Percentiles rank a stretch among this genome's conserved stretches.
phyloP scores from a whole-genome alignment of 2,797 vertebrate species.

The Anguilla megastoma region DNA sequence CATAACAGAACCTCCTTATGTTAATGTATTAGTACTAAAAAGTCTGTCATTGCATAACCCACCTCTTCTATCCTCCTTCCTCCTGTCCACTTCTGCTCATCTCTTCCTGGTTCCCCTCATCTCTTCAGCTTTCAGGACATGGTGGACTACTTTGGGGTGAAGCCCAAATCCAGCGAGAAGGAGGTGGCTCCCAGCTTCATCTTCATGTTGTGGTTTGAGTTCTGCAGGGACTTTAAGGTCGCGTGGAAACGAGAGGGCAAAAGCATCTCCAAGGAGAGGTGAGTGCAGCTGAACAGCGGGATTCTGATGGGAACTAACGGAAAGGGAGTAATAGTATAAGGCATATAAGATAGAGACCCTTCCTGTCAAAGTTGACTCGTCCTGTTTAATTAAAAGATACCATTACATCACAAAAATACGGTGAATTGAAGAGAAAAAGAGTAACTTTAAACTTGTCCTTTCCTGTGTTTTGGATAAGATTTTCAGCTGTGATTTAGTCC shows the following conservation, averaged over 20 bases:
- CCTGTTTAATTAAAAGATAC: neutral
- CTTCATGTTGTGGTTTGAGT: constrained; percentile 96
- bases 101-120: neutral
- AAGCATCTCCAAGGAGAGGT: constrained; percentile 89
- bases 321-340: neutral
- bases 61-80: neutral
- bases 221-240: constrained; percentile 92
- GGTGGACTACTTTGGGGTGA: constrained; percentile 85
- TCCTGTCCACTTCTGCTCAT: neutral
- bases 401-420: no score
- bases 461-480: neutral
- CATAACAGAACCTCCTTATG: neutral
- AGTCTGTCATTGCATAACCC: no score
- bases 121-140: constrained; percentile 83
- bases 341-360: neutral
- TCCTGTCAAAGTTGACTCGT: neutral
- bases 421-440: no score
- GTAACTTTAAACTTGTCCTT: neutral
- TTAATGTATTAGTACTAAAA: neutral
- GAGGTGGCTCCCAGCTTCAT: constrained; percentile 80
- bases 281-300: constrained; percentile 43
- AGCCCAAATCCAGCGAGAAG: constrained; percentile 83
- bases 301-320: neutral
- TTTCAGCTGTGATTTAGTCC: neutral
- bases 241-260: constrained; percentile 95